These are phyloP conservation scores for Passer montanus DNA, from an alignment of 2,113 vertebrate species.

Conservation along the genomic window DNA sequence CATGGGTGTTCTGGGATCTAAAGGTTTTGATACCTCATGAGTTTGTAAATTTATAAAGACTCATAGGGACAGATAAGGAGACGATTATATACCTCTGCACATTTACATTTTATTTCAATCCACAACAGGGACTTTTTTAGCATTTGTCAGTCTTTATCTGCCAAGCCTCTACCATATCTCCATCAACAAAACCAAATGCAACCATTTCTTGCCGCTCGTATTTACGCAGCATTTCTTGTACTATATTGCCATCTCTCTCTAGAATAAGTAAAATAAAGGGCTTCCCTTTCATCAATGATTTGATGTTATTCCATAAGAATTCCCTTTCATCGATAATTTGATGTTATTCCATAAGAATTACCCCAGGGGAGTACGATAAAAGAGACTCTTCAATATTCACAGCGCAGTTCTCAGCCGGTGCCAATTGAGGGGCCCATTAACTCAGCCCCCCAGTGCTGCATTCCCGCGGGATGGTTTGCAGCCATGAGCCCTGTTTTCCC, in stretches of 20 bases:
- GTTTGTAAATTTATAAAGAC: not conserved
- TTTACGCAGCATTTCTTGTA: not conserved
- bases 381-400: not conserved
- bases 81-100: not conserved
- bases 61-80: not conserved
- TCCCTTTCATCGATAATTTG: not conserved
- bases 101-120: not conserved
- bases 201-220: not conserved
- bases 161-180: not conserved
- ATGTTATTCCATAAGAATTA: not conserved
- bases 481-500: not conserved
- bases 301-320: not conserved
- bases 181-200: not conserved
- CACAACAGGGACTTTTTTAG: not conserved
- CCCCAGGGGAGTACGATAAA: not conserved
- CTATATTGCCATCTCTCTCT: not conserved
- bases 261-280: not conserved
- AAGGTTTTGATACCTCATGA: not conserved
- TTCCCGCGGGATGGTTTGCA: not conserved
- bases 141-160: not conserved
- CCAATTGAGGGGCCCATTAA: not conserved
- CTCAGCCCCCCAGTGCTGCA: not conserved
- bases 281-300: not conserved
- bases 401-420: not conserved
- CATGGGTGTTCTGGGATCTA: not conserved